Evolutionary conservation across 2,888 invertebrate species (phyloP).

Genomic region (Drosophila subsilvestris): DNA sequence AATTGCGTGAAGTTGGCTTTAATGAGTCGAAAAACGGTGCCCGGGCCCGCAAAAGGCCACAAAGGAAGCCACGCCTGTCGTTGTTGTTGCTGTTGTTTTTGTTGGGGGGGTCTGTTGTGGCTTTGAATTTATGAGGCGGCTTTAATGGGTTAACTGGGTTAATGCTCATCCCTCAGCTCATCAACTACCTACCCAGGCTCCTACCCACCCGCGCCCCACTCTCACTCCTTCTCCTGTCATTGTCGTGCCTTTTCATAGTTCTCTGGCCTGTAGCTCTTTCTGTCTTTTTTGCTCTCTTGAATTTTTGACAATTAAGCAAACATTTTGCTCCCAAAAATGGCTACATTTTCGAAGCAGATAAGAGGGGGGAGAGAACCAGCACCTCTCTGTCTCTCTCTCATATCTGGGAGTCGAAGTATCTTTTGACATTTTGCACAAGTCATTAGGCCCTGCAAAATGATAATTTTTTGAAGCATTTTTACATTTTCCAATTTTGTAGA

Average conservation of each 20-base stretch:
- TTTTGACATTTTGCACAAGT: constrained; percentile 66
- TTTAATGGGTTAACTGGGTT: constrained; percentile 80
- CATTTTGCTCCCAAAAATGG: constrained; percentile 45
- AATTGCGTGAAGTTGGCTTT: constrained; percentile 78
- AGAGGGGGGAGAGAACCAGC: constrained; percentile 3
- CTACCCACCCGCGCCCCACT: constrained; percentile 1
- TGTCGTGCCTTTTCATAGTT: constrained; percentile 44
- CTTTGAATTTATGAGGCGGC: constrained; percentile 77
- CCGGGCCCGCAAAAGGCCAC: constrained; percentile 62
- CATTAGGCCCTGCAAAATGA: constrained; percentile 67
- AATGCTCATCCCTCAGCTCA: constrained; percentile 68
- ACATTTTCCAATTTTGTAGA: constrained; percentile 53
- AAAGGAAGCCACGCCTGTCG: constrained; percentile 48
- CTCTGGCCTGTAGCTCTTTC: constrained; percentile 10
- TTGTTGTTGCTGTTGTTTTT: constrained; percentile 40
- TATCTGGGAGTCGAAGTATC: constrained; percentile 34
- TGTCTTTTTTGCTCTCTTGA: constrained; percentile 1
- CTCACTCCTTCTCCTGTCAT: neutral
- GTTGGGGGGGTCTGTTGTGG: constrained; percentile 43
- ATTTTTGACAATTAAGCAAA: constrained; percentile 73
- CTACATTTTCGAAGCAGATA: constrained; percentile 36
- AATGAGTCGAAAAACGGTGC: constrained; percentile 76
- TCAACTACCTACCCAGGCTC: constrained; percentile 39
- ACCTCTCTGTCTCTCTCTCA: neutral
- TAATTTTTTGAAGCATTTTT: constrained; percentile 67